phyloP scores from a whole-genome alignment of 2,113 vertebrate genomes.

The Sander vitreus region DNA sequence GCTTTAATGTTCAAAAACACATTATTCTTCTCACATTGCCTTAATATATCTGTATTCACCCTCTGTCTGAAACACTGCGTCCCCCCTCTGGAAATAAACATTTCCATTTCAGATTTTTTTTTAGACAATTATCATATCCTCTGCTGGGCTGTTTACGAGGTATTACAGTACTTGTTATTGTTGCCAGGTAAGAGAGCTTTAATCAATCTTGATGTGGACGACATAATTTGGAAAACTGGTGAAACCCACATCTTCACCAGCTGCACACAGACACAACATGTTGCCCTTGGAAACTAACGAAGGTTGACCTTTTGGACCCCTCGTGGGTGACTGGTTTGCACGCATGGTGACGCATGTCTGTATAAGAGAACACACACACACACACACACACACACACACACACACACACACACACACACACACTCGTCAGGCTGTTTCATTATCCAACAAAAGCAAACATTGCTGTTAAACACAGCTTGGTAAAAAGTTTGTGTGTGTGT shows the following conservation, averaged over 20 bases:
- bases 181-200: slow-evolving; percentile 5
- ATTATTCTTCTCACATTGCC: too few relatives aligned
- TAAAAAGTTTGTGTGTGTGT: slow-evolving; percentile 20
- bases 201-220: background rate
- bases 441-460: slow-evolving; percentile 61
- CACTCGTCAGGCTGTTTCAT: slow-evolving; percentile 20
- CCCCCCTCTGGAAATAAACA: too few relatives aligned
- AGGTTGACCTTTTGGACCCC: slow-evolving; percentile 23
- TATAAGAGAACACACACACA: background rate
- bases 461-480: slow-evolving; percentile 36
- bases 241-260: background rate
- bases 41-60: too few relatives aligned
- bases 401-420: slow-evolving; percentile 4
- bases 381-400: slow-evolving; percentile 31
- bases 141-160: background rate
- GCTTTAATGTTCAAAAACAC: too few relatives aligned
- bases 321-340: slow-evolving; percentile 49
- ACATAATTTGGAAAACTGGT: slow-evolving; percentile 5
- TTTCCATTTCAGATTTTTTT: too few relatives aligned
- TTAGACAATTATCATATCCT: too few relatives aligned
- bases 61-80: too few relatives aligned
- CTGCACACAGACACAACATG: slow-evolving; percentile 11
- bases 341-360: slow-evolving; percentile 42
- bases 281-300: slow-evolving; percentile 20
- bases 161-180: slow-evolving; percentile 10